Conservation (phyloP, 2,797 vertebrate species). For the Artibeus lituratus region DNA sequence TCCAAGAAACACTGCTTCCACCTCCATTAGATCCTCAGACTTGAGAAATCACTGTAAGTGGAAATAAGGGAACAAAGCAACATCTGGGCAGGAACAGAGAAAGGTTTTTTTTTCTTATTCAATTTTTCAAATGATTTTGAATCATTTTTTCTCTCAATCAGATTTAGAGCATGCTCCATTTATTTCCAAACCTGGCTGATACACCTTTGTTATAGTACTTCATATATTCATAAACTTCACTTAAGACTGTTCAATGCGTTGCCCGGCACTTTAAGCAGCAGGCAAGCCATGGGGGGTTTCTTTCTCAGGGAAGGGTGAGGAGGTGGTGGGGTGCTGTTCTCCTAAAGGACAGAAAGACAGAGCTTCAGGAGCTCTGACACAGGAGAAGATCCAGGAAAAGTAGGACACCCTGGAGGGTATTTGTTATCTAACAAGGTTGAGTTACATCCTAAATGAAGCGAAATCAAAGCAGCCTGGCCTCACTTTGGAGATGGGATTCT, state of each 20-base stretch:
- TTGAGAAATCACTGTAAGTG: neutral
- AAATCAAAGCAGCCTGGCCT: slow-evolving; percentile 66
- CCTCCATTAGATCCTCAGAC: neutral
- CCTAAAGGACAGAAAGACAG: slow-evolving; percentile 20
- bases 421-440: slow-evolving; percentile 66
- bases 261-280: neutral
- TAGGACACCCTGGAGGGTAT: slow-evolving; percentile 71
- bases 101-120: neutral
- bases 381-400: slow-evolving; percentile 63
- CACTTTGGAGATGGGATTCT: slow-evolving; percentile 16
- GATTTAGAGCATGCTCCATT: slow-evolving; percentile 49
- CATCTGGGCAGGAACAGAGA: neutral
- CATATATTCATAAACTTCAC: neutral
- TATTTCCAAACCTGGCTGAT: slow-evolving; percentile 37
- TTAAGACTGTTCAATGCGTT: neutral
- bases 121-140: slow-evolving; percentile 41
- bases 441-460: slow-evolving; percentile 64
- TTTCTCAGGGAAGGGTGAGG: neutral
- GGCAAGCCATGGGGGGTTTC: neutral
- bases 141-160: slow-evolving; percentile 3
- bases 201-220: slow-evolving; percentile 13
- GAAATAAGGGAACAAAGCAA: neutral
- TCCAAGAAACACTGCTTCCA: neutral
- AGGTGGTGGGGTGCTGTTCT: neutral
- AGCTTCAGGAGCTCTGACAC: slow-evolving; percentile 34